Evolutionary conservation across 1,140 invertebrate species (phyloP).

Genomic region (Fragariocoptes setiger): DNA sequence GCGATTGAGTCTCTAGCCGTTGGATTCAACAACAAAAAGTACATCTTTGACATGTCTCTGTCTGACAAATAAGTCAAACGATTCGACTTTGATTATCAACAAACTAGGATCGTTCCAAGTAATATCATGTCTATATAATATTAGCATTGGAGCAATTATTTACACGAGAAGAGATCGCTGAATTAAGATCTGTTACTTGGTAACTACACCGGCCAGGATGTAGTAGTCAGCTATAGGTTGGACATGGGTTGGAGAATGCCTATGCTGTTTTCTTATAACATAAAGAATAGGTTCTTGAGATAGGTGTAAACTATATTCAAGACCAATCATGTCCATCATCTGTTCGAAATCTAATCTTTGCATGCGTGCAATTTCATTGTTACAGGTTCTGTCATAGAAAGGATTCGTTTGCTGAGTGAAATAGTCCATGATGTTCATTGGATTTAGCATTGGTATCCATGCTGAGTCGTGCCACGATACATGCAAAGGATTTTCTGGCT

Average conservation of each 20-base stretch:
- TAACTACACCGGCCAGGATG: conserved; percentile 86
- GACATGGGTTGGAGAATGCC: conserved; percentile 53
- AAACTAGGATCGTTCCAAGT: too few species aligned
- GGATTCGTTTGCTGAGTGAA: conserved; percentile 79
- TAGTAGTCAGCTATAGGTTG: conserved; percentile 84
- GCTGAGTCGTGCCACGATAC: conserved; percentile 75
- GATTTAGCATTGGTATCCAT: conserved; percentile 66
- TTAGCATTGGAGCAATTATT: conserved; percentile 67
- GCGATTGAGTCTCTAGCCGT: conserved; percentile 32
- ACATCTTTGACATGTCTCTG: too few species aligned
- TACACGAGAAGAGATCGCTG: conserved; percentile 71
- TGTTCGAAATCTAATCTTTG: conserved; percentile 60
- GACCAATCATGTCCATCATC: conserved; percentile 71
- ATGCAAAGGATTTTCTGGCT: conserved; percentile 23
- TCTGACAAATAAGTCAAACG: too few species aligned
- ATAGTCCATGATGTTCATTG: conserved; percentile 71
- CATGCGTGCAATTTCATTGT: conserved; percentile 90
- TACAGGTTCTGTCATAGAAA: conserved; percentile 78
- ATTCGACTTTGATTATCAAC: too few species aligned
- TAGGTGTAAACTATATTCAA: conserved; percentile 74
- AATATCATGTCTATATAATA: too few species aligned
- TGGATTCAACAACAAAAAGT: conserved; percentile 16
- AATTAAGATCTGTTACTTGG: conserved; percentile 76
- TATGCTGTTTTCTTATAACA: conserved; percentile 82
- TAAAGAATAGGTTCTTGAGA: conserved; percentile 90